Conservation (phyloP, 2,797 vertebrate species). For the Sebastes matsubarae region DNA sequence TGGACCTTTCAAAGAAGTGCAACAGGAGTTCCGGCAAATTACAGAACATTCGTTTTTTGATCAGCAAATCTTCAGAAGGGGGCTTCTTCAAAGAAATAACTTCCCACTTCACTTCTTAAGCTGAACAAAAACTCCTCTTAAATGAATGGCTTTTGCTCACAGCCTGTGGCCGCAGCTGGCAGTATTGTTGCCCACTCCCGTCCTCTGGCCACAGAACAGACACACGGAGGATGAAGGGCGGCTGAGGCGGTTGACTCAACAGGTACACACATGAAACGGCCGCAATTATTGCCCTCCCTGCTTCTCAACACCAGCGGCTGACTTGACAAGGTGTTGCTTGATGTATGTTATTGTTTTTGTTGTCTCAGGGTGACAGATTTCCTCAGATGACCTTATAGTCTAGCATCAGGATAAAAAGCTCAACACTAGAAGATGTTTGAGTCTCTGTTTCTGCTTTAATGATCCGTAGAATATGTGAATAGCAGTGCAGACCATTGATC, state of each 20-base stretch:
- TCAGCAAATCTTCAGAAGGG: conserved; percentile 75
- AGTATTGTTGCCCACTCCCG: conserved; percentile 69
- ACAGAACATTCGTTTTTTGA: conserved; percentile 67
- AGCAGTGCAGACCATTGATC: conserved; percentile 7
- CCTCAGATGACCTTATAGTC: background rate
- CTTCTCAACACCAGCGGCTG: background rate
- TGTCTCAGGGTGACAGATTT: background rate
- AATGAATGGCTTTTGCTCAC: conserved; percentile 79
- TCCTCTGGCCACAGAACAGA: conserved; percentile 61
- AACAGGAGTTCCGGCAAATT: conserved; percentile 60
- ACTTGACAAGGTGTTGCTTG: conserved; percentile 33
- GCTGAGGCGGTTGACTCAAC: conserved; percentile 51
- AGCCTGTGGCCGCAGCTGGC: conserved; percentile 81
- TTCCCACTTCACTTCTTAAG: conserved; percentile 80
- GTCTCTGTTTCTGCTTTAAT: conserved; percentile 21
- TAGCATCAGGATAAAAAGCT: conserved; percentile 6
- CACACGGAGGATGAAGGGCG: conserved; percentile 57
- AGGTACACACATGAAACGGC: conserved; percentile 76
- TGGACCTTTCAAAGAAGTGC: conserved; percentile 40
- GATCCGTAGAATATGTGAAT: conserved; percentile 17
- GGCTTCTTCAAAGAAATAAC: conserved; percentile 83
- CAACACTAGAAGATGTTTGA: conserved; percentile 12
- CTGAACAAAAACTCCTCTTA: conserved; percentile 74
- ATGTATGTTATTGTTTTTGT: conserved; percentile 24
- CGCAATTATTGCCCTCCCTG: conserved; percentile 57